These are phyloP conservation scores for Solen grandis DNA, from an alignment of 1,140 invertebrate species.

Conservation along the genomic window DNA sequence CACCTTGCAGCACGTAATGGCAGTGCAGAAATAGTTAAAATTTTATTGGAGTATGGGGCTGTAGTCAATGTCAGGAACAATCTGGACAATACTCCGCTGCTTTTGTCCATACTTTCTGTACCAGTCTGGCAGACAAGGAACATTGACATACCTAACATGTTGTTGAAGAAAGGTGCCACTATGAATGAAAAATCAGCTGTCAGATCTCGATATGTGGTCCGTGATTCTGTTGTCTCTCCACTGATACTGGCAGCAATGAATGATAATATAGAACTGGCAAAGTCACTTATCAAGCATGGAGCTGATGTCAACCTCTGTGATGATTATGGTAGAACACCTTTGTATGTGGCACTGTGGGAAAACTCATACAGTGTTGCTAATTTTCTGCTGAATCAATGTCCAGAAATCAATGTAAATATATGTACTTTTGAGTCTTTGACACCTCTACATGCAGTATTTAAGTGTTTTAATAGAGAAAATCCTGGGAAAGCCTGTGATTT, in stretches of 20 bases:
- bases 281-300: conserved; percentile 11
- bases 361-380: conserved; percentile 1
- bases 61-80: conserved; percentile 25
- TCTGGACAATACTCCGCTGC: conserved; percentile 20
- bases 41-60: conserved; percentile 18
- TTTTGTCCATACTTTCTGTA: conserved; percentile 9
- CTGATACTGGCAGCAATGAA: conserved; percentile 19
- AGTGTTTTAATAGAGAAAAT: conserved; percentile 10
- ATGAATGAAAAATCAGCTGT: conserved; percentile 15
- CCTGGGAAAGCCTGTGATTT: neutral
- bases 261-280: conserved; percentile 39
- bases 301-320: conserved; percentile 34
- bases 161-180: conserved; percentile 42
- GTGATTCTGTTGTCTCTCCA: conserved; percentile 12
- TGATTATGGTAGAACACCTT: conserved; percentile 3
- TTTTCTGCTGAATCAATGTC: conserved; percentile 29
- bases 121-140: conserved; percentile 6
- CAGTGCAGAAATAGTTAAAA: conserved; percentile 15
- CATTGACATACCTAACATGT: conserved; percentile 13
- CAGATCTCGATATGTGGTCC: neutral
- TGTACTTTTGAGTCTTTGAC: conserved; percentile 6
- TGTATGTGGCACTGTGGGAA: conserved; percentile 18
- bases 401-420: conserved; percentile 31
- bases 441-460: conserved; percentile 24
- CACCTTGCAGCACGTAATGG: conserved; percentile 40